Percentiles rank a stretch among this genome's conserved stretches.
These are phyloP conservation scores for Tolypeutes matacus DNA, from an alignment of 2,797 vertebrate species.

Conservation along the genomic window DNA sequence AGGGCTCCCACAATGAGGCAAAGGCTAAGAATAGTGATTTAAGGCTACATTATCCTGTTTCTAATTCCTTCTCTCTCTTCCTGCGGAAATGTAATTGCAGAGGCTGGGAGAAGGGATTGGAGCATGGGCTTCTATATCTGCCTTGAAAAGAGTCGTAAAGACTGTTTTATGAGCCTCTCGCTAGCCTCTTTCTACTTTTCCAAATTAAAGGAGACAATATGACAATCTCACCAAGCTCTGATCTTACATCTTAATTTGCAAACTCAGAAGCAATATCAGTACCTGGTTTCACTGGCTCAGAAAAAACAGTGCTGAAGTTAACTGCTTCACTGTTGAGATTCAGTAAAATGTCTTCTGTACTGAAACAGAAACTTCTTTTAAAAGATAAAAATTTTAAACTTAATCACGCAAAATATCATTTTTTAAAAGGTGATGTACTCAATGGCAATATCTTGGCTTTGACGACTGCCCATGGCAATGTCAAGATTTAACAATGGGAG, in stretches of 20 bases:
- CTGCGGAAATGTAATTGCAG: conserved; percentile 92
- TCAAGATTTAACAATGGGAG: neutral
- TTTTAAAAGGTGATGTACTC: conserved; percentile 33
- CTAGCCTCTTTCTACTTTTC: conserved; percentile 89
- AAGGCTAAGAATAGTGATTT: conserved; percentile 90
- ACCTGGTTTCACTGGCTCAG: conserved; percentile 71
- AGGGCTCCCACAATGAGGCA: conserved; percentile 83
- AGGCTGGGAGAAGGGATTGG: conserved; percentile 86
- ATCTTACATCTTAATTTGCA: conserved; percentile 92
- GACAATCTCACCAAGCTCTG: conserved; percentile 91
- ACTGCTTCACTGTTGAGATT: conserved; percentile 71
- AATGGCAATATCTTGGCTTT: conserved; percentile 1
- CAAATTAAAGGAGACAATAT: conserved; percentile 94
- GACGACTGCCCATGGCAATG: neutral
- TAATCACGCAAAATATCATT: conserved; percentile 70
- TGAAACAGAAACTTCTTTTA: conserved; percentile 59
- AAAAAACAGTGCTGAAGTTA: conserved; percentile 82
- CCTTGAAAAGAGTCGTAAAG: conserved; percentile 93
- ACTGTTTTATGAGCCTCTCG: conserved; percentile 92
- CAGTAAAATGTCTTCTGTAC: conserved; percentile 57
- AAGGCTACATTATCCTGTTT: conserved; percentile 92
- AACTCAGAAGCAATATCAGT: conserved; percentile 87
- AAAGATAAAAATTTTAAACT: conserved; percentile 43
- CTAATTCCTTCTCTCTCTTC: conserved; percentile 93
- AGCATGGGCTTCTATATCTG: conserved; percentile 88